Evolutionary conservation across 1,140 invertebrate species (phyloP), one percentile per base, ranked within the genome.

Genomic region (Conopomorpha cramerella): DNA sequence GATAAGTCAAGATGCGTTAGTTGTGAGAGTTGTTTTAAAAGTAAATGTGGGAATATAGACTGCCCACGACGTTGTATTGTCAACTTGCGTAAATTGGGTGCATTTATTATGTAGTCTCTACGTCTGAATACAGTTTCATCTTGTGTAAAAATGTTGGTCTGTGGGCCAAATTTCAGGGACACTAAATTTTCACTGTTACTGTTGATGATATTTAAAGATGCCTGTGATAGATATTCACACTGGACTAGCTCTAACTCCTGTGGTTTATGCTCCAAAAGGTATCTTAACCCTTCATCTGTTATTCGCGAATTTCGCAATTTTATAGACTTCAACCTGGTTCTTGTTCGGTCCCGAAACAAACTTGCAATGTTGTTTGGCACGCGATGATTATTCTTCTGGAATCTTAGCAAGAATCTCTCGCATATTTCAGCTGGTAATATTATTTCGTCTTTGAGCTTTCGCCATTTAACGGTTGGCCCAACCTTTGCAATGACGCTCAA

Each of bases 1-100:
- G 90, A 91, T 28, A 96, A 66, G 63, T 95, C 92, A 26, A 96
- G 70, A 55, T 91, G 82, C 14, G 82, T 86, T 8, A 95, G 65
- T 27, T 85, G 81, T 3, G 72, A 53, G 18, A 90, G 46, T 13
- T 84, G 78, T 34, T 78, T 74, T 16, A 87, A 47, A 3, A 90
- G 64, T 3, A 84, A 45, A 19, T 81, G 43, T 30, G 81, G 79
- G 39, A 82, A 81, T 36, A 81, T 70, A 1, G 74, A 47, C 10
- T 79, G 54, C n/a, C 66, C 53, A 2, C 84, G 51, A 19, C 81
- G 72, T 37, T 81, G 79, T 4, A 92, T 61, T 3, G 83, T 80
- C 14, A 93, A 72, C 33, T 81, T 71, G 41, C 79, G 77, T 36
- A 93, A 54, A 32, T 86, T 84, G 3, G 85, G 87, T 27, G 85